These are phyloP conservation scores for Arrhopalites spinosus DNA, from an alignment of 2,888 invertebrate species.

Conservation along the genomic window DNA sequence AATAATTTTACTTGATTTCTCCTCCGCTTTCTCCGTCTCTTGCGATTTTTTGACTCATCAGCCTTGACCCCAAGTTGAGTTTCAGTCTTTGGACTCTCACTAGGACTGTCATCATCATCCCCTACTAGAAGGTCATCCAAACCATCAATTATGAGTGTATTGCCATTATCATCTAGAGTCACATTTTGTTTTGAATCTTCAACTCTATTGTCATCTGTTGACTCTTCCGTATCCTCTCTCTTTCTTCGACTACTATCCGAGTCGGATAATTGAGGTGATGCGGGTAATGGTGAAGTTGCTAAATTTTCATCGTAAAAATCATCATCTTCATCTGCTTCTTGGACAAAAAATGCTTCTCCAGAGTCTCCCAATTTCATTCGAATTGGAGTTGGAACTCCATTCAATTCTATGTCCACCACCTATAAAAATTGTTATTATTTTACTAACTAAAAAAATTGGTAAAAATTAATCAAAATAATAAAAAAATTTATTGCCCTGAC, in stretches of 20 bases:
- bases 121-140: too few species aligned
- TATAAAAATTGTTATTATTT: constrained; percentile 59
- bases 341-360: constrained; percentile 98
- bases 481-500: too few species aligned
- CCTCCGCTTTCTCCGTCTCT: constrained; percentile 50
- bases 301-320: constrained; percentile 71
- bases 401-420: constrained; percentile 98
- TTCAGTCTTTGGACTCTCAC: neutral
- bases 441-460: too few species aligned
- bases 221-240: constrained; percentile 32
- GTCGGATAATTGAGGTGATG: constrained; percentile 58
- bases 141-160: too few species aligned
- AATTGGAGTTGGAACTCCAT: constrained; percentile 89
- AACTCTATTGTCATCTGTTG: constrained; percentile 10
- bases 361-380: constrained; percentile 99
- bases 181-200: too few species aligned
- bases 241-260: constrained; percentile 21
- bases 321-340: constrained; percentile 74
- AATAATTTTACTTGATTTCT: constrained; percentile 55
- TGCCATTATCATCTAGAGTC: neutral
- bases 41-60: constrained; percentile 50
- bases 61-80: constrained; percentile 19
- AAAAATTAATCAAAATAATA: too few species aligned
- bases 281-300: constrained; percentile 94
- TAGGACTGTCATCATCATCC: neutral